A percentile compares a stretch with the other conserved stretches of the same genome.
phyloP scores from a whole-genome alignment of 2,113 vertebrate species.

The Pangasianodon gigas region DNA sequence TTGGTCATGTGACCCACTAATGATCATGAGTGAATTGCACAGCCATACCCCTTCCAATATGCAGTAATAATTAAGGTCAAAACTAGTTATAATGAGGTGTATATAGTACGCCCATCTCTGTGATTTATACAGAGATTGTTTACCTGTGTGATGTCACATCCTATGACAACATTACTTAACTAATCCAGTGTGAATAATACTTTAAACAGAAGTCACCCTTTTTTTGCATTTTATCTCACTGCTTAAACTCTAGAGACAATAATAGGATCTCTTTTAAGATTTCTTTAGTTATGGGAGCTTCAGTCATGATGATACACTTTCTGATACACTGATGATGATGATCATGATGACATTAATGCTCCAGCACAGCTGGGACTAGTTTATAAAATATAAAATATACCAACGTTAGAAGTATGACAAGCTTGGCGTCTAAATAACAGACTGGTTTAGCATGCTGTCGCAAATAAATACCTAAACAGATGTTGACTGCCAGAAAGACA shows the following conservation, averaged over 20 bases:
- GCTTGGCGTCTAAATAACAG: not conserved
- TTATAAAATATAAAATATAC: not conserved
- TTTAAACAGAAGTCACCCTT: not conserved
- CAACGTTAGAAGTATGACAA: conserved; percentile 9
- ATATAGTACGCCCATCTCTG: not conserved
- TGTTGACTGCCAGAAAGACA: not conserved
- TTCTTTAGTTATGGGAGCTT: not conserved
- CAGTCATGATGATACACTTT: not conserved
- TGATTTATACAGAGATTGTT: too few species aligned
- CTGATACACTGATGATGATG: not conserved
- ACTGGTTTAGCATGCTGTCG: not conserved
- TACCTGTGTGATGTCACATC: not conserved
- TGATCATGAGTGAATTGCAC: not conserved
- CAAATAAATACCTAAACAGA: conserved; percentile 20
- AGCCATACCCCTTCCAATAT: not conserved
- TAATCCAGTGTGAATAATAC: not conserved
- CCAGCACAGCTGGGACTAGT: not conserved
- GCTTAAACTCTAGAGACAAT: not conserved
- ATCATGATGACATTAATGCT: not conserved
- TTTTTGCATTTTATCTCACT: not conserved
- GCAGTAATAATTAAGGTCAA: not conserved
- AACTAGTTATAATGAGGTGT: not conserved
- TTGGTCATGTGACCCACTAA: not conserved
- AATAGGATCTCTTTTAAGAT: not conserved
- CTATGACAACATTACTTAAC: not conserved